Evolutionary conservation across 2,113 vertebrate species (phyloP).

Genomic region (Anhinga rufa): DNA sequence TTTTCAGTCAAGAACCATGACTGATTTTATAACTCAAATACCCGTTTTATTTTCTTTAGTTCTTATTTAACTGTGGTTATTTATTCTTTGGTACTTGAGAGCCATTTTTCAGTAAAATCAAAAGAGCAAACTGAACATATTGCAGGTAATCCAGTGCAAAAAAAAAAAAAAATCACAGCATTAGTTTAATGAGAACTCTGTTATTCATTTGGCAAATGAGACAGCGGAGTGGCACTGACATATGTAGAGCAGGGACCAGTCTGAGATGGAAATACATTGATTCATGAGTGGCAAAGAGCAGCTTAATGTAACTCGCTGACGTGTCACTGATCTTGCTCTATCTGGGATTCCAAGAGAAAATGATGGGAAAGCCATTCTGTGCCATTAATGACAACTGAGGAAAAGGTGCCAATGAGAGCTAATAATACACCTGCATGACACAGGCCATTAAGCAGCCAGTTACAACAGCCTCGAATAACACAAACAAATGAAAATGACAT

Average conservation of each 20-base stretch:
- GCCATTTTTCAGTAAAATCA: neutral
- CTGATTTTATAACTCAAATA: conserved; percentile 20
- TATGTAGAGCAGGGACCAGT: conserved; percentile 34
- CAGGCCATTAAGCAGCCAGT: conserved; percentile 52
- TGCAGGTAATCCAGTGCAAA: neutral
- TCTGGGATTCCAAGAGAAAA: conserved; percentile 27
- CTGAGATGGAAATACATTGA: conserved; percentile 52
- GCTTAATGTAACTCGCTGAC: conserved; percentile 37
- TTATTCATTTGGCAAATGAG: conserved; percentile 41
- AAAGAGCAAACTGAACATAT: neutral
- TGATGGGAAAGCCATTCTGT: conserved; percentile 13
- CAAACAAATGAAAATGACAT: conserved; percentile 39
- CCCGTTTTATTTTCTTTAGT: neutral
- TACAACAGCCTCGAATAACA: conserved; percentile 14
- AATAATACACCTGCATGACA: conserved; percentile 61
- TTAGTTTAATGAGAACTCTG: neutral
- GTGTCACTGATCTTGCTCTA: conserved; percentile 31
- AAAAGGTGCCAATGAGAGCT: conserved; percentile 43
- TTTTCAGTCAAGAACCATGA: conserved; percentile 5
- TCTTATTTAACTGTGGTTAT: neutral
- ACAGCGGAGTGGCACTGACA: conserved; percentile 44
- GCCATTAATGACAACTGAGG: conserved; percentile 43
- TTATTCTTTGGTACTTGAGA: neutral
- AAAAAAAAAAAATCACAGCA: neutral
- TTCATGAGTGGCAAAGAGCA: conserved; percentile 43